Evolutionary conservation across 1,140 invertebrate genomes (phyloP).

Genomic region (Calliopsis andreniformis): DNA sequence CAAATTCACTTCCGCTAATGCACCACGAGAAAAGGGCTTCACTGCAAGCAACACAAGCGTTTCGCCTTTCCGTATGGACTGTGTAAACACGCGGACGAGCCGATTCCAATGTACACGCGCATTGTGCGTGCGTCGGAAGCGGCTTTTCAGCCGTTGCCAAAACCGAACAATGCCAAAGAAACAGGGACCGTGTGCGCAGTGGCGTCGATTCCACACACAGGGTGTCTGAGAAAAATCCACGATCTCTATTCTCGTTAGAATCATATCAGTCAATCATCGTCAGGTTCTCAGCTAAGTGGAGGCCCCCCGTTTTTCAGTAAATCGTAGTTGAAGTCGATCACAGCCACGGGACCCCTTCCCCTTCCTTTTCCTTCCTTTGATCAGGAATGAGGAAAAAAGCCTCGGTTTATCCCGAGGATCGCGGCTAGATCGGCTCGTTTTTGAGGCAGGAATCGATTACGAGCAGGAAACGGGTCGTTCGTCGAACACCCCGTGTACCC

Average conservation of each 20-base stretch:
- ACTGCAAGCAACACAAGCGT: slow-evolving; percentile 20
- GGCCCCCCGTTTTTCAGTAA: no score
- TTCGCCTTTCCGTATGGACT: slow-evolving; percentile 6
- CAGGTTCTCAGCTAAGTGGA: no score
- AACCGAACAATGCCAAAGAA: slow-evolving; percentile 62
- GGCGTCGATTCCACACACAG: not conserved
- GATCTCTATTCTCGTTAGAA: not conserved
- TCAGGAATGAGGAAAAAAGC: no score
- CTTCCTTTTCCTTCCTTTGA: no score
- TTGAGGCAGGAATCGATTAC: not conserved
- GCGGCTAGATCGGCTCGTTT: not conserved
- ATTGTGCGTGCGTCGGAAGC: slow-evolving; percentile 56
- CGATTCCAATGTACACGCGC: slow-evolving; percentile 11
- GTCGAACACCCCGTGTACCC: slow-evolving; percentile 23
- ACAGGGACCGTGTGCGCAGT: slow-evolving; percentile 30
- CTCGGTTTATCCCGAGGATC: not conserved
- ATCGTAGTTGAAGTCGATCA: no score
- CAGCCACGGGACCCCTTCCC: no score
- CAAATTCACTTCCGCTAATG: slow-evolving; percentile 53
- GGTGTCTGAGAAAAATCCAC: not conserved
- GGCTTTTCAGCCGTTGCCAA: slow-evolving; percentile 54
- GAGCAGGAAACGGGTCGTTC: slow-evolving; percentile 2
- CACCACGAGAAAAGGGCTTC: slow-evolving; percentile 1
- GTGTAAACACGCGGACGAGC: slow-evolving; percentile 27
- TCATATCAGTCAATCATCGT: not conserved